Conservation (phyloP, 2,797 vertebrate species). For the Pangasius macronema region DNA sequence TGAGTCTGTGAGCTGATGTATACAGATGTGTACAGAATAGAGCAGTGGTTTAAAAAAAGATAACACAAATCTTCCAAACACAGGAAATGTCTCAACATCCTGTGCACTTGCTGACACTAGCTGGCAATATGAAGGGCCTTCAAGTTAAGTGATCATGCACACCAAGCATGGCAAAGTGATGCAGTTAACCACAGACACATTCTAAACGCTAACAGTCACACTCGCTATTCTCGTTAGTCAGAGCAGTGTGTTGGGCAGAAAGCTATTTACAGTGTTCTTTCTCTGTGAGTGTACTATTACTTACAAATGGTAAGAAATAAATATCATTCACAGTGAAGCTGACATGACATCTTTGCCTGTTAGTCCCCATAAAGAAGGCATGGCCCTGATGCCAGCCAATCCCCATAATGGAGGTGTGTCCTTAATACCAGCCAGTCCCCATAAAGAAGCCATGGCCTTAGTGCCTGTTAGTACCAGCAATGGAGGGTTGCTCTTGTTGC, state of each 20-base stretch:
- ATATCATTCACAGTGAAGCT: not conserved
- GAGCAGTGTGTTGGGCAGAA: not conserved
- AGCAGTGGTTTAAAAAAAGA: slow-evolving; percentile 3
- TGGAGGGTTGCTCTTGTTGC: not conserved
- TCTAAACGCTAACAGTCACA: not conserved
- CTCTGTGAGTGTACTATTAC: not conserved
- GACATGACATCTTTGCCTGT: not conserved
- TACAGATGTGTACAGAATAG: not conserved
- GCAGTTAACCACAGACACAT: not conserved
- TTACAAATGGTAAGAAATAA: not conserved
- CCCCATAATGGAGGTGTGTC: not conserved
- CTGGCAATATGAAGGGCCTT: not conserved
- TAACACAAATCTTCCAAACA: not conserved
- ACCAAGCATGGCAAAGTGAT: too few relatives aligned
- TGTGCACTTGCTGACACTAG: not conserved
- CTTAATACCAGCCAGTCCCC: not conserved
- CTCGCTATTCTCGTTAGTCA: not conserved
- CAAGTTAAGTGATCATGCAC: not conserved
- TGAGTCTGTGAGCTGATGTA: not conserved
- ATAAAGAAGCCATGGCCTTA: not conserved
- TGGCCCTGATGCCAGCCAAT: not conserved
- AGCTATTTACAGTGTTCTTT: not conserved
- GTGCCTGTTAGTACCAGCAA: not conserved
- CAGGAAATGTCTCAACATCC: slow-evolving; percentile 25
- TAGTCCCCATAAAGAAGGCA: too few relatives aligned